Evolutionary conservation across 1,140 invertebrate species (phyloP).

Genomic region (Panagrolaimus sp.): DNA sequence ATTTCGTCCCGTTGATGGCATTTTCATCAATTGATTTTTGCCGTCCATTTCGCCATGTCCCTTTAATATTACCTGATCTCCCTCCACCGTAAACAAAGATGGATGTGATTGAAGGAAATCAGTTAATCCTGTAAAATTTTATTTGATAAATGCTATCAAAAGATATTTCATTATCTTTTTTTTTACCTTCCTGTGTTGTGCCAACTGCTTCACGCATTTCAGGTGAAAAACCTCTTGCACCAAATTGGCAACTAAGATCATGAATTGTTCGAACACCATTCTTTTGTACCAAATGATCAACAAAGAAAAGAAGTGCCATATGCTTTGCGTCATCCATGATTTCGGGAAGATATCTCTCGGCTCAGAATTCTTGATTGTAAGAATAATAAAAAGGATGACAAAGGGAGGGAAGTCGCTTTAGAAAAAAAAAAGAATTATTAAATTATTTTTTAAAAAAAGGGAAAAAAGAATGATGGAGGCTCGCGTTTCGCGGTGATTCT

Average conservation of each 20-base stretch:
- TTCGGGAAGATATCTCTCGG: constrained; percentile 6
- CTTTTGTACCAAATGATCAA: constrained; percentile 87
- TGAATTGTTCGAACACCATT: constrained; percentile 81
- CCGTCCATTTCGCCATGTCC: constrained; percentile 64
- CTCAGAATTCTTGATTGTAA: not conserved
- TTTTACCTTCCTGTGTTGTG: constrained; percentile 55
- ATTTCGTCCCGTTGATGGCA: constrained; percentile 65
- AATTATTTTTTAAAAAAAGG: not conserved
- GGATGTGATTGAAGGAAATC: constrained; percentile 81
- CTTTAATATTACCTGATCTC: constrained; percentile 82
- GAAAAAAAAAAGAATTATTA: not conserved
- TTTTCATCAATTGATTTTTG: constrained; percentile 60
- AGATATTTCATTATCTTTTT: constrained; percentile 7
- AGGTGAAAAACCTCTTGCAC: constrained; percentile 48
- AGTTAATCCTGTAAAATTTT: constrained; percentile 69
- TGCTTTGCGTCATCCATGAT: constrained; percentile 64
- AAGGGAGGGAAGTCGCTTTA: not conserved
- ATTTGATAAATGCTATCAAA: too few species aligned
- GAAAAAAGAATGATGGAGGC: constrained; percentile 3
- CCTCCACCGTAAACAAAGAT: constrained; percentile 80
- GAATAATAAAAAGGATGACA: constrained; percentile 3
- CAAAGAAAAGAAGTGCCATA: constrained; percentile 87
- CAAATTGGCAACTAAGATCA: constrained; percentile 75
- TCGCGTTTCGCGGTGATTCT: constrained; percentile 18
- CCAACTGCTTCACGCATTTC: constrained; percentile 59